phyloP scores from a whole-genome alignment of 1,140 invertebrate species.

The Formica selysi region DNA sequence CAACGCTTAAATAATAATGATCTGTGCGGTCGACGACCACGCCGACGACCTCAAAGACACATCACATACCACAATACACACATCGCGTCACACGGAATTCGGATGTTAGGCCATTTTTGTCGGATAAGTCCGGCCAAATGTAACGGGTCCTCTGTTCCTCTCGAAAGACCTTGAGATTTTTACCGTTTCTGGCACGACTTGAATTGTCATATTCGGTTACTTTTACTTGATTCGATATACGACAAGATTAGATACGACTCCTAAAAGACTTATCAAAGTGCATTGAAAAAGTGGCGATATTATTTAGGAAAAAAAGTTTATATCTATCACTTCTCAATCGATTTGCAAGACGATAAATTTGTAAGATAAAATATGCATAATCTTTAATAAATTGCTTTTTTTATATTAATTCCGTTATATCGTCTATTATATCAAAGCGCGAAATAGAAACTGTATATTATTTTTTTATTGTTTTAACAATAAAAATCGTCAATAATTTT shows the following conservation, averaged over 20 bases:
- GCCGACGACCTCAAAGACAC: constrained; percentile 18
- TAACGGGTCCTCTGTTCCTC: constrained; percentile 46
- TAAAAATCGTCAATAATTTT: background rate
- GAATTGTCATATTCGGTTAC: background rate
- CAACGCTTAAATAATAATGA: constrained; percentile 63
- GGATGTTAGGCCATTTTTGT: constrained; percentile 29
- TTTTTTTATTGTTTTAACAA: background rate
- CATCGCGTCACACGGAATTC: constrained; percentile 1
- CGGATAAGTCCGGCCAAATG: background rate
- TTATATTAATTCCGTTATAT: background rate
- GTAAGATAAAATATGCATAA: too few relatives aligned
- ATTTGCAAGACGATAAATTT: background rate
- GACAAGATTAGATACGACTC: constrained; percentile 31
- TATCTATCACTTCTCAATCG: background rate
- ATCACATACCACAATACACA: background rate
- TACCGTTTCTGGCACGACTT: constrained; percentile 32
- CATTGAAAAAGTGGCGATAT: background rate
- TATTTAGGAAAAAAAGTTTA: background rate
- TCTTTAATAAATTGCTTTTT: background rate
- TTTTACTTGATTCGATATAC: constrained; percentile 9
- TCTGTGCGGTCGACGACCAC: constrained; percentile 34
- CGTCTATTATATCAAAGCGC: background rate
- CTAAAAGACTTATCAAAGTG: background rate
- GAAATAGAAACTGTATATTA: background rate
- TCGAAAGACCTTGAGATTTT: constrained; percentile 59